Conservation (phyloP, 2,113 vertebrate species). For the Stegastes partitus region DNA sequence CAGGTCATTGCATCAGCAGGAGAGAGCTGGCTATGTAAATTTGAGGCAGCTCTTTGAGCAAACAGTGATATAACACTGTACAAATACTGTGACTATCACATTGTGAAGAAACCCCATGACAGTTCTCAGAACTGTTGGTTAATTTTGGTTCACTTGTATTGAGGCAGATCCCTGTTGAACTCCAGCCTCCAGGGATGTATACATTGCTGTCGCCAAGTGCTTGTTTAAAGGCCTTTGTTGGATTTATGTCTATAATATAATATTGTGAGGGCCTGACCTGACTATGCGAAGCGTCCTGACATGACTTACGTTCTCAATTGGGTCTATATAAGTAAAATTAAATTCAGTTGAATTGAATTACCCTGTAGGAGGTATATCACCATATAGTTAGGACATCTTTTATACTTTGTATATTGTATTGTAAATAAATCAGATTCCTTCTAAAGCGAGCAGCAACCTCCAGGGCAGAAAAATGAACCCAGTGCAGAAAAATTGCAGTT, state of each 20-base stretch:
- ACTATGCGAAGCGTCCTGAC: too few species aligned
- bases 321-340: too few species aligned
- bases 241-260: too few species aligned
- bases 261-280: too few species aligned
- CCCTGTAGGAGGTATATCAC: background rate
- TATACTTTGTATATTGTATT: background rate
- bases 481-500: too few species aligned
- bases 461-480: too few species aligned
- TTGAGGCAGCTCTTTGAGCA: slow-evolving; percentile 72
- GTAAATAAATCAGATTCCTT: too few species aligned
- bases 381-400: background rate
- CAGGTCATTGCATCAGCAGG: slow-evolving; percentile 43
- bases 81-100: slow-evolving; percentile 72
- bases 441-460: too few species aligned
- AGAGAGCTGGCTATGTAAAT: slow-evolving; percentile 65
- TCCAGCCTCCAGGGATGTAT: slow-evolving; percentile 8
- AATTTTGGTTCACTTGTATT: slow-evolving; percentile 63
- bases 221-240: too few species aligned
- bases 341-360: background rate
- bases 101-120: slow-evolving; percentile 63
- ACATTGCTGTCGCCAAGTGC: background rate
- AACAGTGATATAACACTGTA: slow-evolving; percentile 80
- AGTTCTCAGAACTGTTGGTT: slow-evolving; percentile 73
- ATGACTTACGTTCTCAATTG: too few species aligned
- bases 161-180: slow-evolving; percentile 25